phyloP scores from a whole-genome alignment of 2,888 invertebrate species.

The Emmelina monodactyla region DNA sequence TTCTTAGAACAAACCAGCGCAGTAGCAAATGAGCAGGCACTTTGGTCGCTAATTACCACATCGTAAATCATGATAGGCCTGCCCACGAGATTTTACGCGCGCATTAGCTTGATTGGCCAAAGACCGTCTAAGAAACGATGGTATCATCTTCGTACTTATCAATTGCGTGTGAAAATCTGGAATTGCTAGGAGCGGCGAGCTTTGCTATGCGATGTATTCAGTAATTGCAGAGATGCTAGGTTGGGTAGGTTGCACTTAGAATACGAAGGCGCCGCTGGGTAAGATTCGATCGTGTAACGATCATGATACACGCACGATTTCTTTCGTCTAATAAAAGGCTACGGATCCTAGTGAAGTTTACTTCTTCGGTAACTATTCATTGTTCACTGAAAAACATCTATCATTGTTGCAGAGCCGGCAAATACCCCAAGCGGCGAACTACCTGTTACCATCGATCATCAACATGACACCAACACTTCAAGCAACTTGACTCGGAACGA shows the following conservation, averaged over 20 bases:
- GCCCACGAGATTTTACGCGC: constrained; percentile 21
- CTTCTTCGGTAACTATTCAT: background rate
- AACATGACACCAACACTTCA: constrained; percentile 72
- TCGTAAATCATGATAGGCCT: background rate
- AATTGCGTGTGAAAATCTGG: constrained; percentile 47
- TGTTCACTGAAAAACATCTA: constrained; percentile 14
- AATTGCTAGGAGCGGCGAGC: constrained; percentile 32
- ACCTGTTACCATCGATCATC: constrained; percentile 79
- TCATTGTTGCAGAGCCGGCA: constrained; percentile 58
- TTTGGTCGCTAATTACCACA: constrained; percentile 10
- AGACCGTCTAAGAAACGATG: no score
- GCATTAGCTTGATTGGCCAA: constrained; percentile 21
- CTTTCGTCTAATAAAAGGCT: constrained; percentile 33
- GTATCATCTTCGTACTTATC: constrained; percentile 19
- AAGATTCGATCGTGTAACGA: constrained; percentile 47
- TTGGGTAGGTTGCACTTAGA: constrained; percentile 31
- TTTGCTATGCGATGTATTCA: constrained; percentile 25
- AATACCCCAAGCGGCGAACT: constrained; percentile 59
- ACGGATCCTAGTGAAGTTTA: background rate
- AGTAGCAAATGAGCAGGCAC: background rate
- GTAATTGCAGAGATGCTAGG: constrained; percentile 48
- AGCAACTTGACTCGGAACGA: constrained; percentile 80
- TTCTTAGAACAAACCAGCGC: no score
- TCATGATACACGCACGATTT: constrained; percentile 40
- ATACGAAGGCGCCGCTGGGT: constrained; percentile 22